phyloP scores from a whole-genome alignment of 2,797 vertebrate species.

The Falco berigora region DNA sequence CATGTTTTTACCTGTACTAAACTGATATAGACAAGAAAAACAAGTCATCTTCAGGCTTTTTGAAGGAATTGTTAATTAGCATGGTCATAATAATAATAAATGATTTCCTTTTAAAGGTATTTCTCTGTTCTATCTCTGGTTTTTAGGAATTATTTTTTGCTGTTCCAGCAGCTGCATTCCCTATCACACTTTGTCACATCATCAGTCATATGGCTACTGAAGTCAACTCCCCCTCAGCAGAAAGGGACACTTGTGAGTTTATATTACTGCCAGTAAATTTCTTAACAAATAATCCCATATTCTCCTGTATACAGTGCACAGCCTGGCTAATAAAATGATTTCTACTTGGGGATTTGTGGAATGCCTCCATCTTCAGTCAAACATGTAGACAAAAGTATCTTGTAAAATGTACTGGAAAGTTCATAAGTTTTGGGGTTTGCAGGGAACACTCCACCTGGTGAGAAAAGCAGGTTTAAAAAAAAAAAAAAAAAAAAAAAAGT shows the following conservation, averaged over 20 bases:
- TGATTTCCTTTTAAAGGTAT: constrained; percentile 43
- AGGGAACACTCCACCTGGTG: constrained; percentile 60
- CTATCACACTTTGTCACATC: constrained; percentile 74
- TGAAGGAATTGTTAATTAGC: background rate
- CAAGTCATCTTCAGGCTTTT: background rate
- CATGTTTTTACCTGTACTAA: background rate
- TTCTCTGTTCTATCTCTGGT: constrained; percentile 58
- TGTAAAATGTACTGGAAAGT: constrained; percentile 62
- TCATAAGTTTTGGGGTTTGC: constrained; percentile 52
- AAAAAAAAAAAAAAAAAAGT: background rate
- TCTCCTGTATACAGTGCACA: constrained; percentile 67
- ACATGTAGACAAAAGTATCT: constrained; percentile 39
- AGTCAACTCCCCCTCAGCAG: constrained; percentile 69
- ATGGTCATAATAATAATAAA: background rate
- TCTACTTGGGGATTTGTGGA: constrained; percentile 71
- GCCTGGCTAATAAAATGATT: constrained; percentile 74
- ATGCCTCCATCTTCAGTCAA: constrained; percentile 70
- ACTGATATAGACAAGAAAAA: background rate
- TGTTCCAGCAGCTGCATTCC: constrained; percentile 75
- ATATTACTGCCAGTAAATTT: constrained; percentile 78
- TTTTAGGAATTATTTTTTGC: constrained; percentile 61
- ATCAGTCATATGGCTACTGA: constrained; percentile 78
- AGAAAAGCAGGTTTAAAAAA: constrained; percentile 12
- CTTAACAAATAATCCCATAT: constrained; percentile 77
- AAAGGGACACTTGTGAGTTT: constrained; percentile 75